phyloP scores from a whole-genome alignment of 2,113 vertebrate genomes.

The Poeciliopsis turrubarensis region DNA sequence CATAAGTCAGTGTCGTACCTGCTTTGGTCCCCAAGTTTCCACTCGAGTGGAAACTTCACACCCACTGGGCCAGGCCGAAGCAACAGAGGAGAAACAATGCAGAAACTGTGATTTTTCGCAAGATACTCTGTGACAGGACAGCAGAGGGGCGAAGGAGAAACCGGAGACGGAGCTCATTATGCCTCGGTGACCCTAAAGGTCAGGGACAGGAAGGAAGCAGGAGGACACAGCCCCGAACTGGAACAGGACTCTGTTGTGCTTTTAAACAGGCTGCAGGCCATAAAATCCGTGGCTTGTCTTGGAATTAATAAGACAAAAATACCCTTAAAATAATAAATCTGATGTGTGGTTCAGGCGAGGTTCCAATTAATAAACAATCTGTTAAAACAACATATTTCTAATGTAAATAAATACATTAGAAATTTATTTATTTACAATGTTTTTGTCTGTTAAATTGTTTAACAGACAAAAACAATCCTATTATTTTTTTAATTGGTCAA shows the following conservation, averaged over 20 bases:
- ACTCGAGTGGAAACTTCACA: slow-evolving; percentile 24
- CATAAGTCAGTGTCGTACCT: slow-evolving; percentile 60
- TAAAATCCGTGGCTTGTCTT: slow-evolving; percentile 25
- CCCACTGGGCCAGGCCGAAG: slow-evolving; percentile 17
- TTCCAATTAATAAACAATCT: no score
- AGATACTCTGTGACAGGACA: slow-evolving; percentile 16
- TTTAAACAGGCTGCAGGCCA: slow-evolving; percentile 31
- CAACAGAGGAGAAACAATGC: slow-evolving; percentile 28
- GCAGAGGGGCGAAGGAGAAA: slow-evolving; percentile 29
- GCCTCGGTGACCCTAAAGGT: slow-evolving; percentile 65
- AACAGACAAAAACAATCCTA: neutral
- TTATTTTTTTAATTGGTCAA: neutral
- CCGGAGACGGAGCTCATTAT: slow-evolving; percentile 58
- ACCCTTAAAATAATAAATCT: neutral
- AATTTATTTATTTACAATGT: no score
- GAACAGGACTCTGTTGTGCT: slow-evolving; percentile 36
- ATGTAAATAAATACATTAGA: no score
- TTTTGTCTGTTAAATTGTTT: no score
- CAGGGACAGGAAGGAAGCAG: slow-evolving; percentile 67
- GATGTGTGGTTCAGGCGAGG: neutral
- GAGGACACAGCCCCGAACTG: slow-evolving; percentile 38
- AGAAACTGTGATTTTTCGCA: slow-evolving; percentile 34
- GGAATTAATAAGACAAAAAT: neutral
- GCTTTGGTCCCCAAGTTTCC: slow-evolving; percentile 18
- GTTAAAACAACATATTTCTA: no score